Evolutionary conservation across 2,888 invertebrate species (phyloP), one percentile per base, ranked within the genome.

Genomic region (Parascotia fuliginaria): DNA sequence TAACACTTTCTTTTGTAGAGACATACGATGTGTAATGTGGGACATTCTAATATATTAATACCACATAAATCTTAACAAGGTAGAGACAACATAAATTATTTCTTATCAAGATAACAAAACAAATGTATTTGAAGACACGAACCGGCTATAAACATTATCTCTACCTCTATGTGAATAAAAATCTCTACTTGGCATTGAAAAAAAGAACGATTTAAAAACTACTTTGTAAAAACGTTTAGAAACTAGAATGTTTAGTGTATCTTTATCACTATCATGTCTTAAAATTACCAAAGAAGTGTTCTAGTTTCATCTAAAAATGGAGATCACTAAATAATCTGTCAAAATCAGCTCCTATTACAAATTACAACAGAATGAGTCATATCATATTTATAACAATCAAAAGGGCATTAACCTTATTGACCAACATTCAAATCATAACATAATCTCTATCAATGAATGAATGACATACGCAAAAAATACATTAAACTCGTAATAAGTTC

Each of bases 331-430:
- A 19, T 51, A 52, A 42, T 29, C 42, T 42, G 9, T 40, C 28
- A 36, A 14, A 19, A 34, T 49, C 6, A 39, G 31, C 27, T 53
- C n/a, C n/a, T n/a, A n/a, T n/a, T n/a, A n/a, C 53, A 37, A 42
- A 49, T 55, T 39, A 62, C 60, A 44, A 29, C 11, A 41, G 9
- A 39, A 11, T 64, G 62, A 64, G 49, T 57, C 55, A 62, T 14
- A 60, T 58, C 65, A 34, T 52, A 55, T 46, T 60, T 60, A 60
- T 65, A 58, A 60, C 46, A 44, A 42, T 48, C 15, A 44, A 50
- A 44, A 46, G 22, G 60, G 43, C 70, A 45, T 40, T 60, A 66
- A 65, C 63, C 66, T 53, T 19, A 42, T 47, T 28, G 33, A 14
- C 27, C n/a, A 13, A 32, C 13, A 7, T 22, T 33, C 47, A 38